Conservation (phyloP, 2,113 vertebrate species). For the Callospermophilus lateralis region DNA sequence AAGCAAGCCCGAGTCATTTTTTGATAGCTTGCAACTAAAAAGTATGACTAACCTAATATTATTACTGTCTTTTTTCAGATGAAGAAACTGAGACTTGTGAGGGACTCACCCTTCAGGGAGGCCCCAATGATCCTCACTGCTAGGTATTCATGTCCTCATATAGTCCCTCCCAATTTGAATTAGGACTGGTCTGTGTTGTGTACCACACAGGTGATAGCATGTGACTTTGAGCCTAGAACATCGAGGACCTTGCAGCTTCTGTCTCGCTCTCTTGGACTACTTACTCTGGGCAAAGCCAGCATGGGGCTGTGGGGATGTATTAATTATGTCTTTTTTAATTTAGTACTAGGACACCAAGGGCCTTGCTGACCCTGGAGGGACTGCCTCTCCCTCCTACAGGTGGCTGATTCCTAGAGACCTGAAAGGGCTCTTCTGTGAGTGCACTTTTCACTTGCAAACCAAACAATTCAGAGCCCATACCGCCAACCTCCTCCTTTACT, state of each 20-base stretch:
- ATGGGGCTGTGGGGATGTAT: background rate
- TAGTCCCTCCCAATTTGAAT: background rate
- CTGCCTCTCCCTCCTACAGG: background rate
- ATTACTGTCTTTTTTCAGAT: background rate
- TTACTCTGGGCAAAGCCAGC: background rate
- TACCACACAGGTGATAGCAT: background rate
- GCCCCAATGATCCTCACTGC: background rate
- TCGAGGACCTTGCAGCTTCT: background rate
- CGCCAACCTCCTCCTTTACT: background rate
- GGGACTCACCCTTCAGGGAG: background rate
- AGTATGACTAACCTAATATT: background rate
- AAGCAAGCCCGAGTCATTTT: background rate
- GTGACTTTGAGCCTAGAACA: background rate
- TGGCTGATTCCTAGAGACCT: background rate
- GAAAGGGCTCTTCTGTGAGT: background rate
- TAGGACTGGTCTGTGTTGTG: background rate
- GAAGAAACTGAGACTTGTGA: background rate
- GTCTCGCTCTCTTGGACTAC: background rate
- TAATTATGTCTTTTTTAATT: background rate
- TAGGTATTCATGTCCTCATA: too few species aligned
- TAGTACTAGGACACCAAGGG: background rate
- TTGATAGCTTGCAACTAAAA: background rate
- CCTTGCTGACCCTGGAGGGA: background rate
- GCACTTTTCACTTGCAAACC: background rate
- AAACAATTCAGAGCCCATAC: background rate